Base-by-base conservation (phyloP, 2,113 vertebrate genomes). In the Urocolius indicus region DNA sequence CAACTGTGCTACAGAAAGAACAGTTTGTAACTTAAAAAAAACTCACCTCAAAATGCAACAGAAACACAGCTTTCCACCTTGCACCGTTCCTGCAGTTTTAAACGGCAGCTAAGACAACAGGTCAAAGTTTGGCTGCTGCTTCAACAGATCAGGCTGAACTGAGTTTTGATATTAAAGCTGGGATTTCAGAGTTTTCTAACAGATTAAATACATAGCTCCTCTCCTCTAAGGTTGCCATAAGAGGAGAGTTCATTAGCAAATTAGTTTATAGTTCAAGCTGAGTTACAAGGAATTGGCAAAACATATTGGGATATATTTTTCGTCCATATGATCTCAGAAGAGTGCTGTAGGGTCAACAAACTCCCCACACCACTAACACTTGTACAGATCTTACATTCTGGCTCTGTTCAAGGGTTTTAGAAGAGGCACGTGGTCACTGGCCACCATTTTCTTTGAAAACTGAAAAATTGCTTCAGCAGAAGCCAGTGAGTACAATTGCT, bases 341-440 rank as follows among this genome's bases (percentile, higher is more conserved):
- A 67, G 49, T 7, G 14, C 13, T 58, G 34, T 27, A 78, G 48
- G 26, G 20, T 78, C 57, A 72, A 51, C 48, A 75, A 41, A 78
- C 23, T 67, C 18, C 24, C 29, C 32, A 19, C 5, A 48, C 36
- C 15, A 24, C 36, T 82, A 65, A 72, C 63, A 84, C 34, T 17
- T 55, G n/a, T 0, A 49, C 26, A 89, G 68, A 75, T 55, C 11
- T 72, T 12, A 11, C 13, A 2, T 63, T 67, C 45, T 72, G 65
- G 8, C 52, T 51, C 32, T 3, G 1, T 48, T 49, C 6, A 51
- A 81, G 63, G 57, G 67, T 65, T 52, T 87, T 26, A 21, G 69
- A 21, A 41, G 45, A 51, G 16, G 34, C 0, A 0, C 0, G 0
- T 16, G 14, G 45, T 54, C 26, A 59, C 48, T 62, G 34, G 68